Percentiles rank a stretch among this genome's conserved stretches.
phyloP scores from a whole-genome alignment of 2,113 vertebrate species.

The Serinus canaria region DNA sequence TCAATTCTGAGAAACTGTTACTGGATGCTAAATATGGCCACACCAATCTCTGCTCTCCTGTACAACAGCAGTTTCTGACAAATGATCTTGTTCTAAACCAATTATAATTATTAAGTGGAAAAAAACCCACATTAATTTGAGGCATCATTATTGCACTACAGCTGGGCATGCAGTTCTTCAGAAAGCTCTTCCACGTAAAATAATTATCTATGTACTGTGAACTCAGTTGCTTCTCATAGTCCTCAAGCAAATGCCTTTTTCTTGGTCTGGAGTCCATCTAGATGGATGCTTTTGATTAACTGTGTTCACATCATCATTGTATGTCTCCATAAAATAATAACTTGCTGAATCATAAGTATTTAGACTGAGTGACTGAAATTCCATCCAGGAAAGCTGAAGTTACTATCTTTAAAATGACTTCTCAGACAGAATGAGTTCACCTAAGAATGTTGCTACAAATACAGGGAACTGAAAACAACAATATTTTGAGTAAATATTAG shows the following conservation, averaged over 20 bases:
- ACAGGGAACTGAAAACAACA: not conserved
- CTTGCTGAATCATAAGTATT: not conserved
- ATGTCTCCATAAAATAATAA: not conserved
- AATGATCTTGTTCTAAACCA: not conserved
- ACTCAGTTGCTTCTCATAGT: not conserved
- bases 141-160: not conserved
- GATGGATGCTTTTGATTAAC: not conserved
- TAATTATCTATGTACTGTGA: not conserved
- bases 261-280: not conserved
- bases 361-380: not conserved
- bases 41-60: not conserved
- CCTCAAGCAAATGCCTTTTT: not conserved
- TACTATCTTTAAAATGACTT: not conserved
- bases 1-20: not conserved
- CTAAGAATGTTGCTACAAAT: not conserved
- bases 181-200: not conserved
- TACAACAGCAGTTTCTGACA: not conserved
- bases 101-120: not conserved
- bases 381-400: not conserved
- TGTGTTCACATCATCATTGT: not conserved
- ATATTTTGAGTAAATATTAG: not conserved
- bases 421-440: not conserved
- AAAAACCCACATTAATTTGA: fast-evolving
- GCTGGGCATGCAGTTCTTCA: not conserved
- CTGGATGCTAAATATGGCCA: not conserved